These are phyloP conservation scores for Babylonia areolata DNA, from an alignment of 1,140 invertebrate genomes.

Conservation along the genomic window DNA sequence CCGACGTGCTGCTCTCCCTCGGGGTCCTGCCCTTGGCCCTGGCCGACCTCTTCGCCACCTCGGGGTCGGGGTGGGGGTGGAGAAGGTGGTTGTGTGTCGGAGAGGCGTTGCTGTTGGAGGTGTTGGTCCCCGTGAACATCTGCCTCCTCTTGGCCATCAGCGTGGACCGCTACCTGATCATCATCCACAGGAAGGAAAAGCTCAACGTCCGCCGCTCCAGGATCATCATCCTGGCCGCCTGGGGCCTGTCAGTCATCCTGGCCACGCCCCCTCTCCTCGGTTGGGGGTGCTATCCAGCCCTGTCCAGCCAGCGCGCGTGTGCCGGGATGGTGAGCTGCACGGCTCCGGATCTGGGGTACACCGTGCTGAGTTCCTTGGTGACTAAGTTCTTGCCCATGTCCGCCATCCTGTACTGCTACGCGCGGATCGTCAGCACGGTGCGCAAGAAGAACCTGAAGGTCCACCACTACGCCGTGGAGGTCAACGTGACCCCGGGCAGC, in stretches of 20 bases:
- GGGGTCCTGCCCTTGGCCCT: slow-evolving; percentile 54
- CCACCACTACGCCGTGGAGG: slow-evolving; percentile 39
- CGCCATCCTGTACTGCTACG: slow-evolving; percentile 49
- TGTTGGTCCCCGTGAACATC: slow-evolving; percentile 42
- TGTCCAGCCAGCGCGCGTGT: not conserved
- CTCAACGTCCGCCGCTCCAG: slow-evolving; percentile 49
- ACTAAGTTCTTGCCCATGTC: slow-evolving; percentile 48
- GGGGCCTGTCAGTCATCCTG: slow-evolving; percentile 40
- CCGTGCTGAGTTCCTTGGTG: slow-evolving; percentile 34
- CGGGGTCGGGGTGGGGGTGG: not conserved
- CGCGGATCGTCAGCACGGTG: slow-evolving; percentile 51
- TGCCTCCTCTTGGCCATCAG: slow-evolving; percentile 55
- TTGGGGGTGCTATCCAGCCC: slow-evolving; percentile 43
- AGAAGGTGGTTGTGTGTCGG: slow-evolving; percentile 35
- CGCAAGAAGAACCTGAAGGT: slow-evolving; percentile 48
- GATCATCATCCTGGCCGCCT: slow-evolving; percentile 42
- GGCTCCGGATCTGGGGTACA: slow-evolving; percentile 35
- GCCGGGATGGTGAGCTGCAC: not conserved
- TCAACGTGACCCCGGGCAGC: not conserved
- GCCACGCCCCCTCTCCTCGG: slow-evolving; percentile 52
- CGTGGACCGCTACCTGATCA: slow-evolving; percentile 58
- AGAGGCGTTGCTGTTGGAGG: slow-evolving; percentile 42
- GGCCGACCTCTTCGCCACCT: slow-evolving; percentile 26
- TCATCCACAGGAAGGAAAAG: slow-evolving; percentile 54
- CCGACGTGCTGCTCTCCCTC: slow-evolving; percentile 49